A percentile compares a stretch with the other conserved stretches of the same genome.
These are phyloP conservation scores for Serripes groenlandicus DNA, from an alignment of 2,888 invertebrate species.

Conservation along the genomic window DNA sequence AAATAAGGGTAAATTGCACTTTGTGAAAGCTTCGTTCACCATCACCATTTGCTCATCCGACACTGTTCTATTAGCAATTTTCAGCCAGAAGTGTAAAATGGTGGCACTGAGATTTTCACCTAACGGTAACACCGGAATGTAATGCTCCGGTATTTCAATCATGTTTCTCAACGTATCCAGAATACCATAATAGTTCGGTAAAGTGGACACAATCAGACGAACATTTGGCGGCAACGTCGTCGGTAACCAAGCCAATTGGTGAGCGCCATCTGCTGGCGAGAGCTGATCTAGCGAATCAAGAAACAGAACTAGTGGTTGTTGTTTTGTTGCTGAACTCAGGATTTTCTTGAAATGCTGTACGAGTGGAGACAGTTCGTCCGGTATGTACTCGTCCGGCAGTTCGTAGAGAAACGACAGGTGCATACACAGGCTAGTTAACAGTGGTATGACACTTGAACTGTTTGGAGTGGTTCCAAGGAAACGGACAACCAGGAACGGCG, in stretches of 20 bases:
- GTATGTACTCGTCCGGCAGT: conserved; percentile 91
- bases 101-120: conserved; percentile 98
- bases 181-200: conserved; percentile 81
- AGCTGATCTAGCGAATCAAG: conserved; percentile 99
- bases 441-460: conserved; percentile 97
- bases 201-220: conserved; percentile 94
- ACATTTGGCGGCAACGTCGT: conserved; percentile 95
- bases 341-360: conserved; percentile 98
- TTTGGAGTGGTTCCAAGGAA: conserved; percentile 99
- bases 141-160: conserved; percentile 77
- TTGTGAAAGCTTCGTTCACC: conserved; percentile 96
- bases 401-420: conserved; percentile 91
- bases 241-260: conserved; percentile 98
- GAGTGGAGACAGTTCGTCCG: conserved; percentile 97
- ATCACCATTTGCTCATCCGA: conserved; percentile 97
- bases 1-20: conserved; percentile 98
- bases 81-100: conserved; percentile 95
- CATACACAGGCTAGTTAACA: conserved; percentile 97
- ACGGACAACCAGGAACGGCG: conserved; percentile 94
- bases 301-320: conserved; percentile 94
- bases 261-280: conserved; percentile 97
- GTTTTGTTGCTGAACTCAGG: conserved; percentile 88
- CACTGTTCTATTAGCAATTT: conserved; percentile 86
- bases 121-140: conserved; percentile 87
- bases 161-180: conserved; percentile 79